Conservation (phyloP, 2,113 vertebrate genomes). For the Copsychus sechellarum region DNA sequence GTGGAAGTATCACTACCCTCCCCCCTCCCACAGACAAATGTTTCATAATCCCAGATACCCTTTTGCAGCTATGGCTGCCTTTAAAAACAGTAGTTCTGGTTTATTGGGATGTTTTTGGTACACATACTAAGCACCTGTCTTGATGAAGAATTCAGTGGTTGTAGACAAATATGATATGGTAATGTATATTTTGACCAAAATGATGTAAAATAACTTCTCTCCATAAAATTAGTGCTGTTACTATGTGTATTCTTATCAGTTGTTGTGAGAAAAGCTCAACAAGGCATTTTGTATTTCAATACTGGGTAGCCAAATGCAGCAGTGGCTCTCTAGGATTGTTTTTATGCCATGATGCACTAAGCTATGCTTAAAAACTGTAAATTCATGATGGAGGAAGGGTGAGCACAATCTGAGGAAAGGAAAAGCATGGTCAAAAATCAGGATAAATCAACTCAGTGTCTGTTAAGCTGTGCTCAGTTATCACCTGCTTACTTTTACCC, state of each 20-base stretch:
- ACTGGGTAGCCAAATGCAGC: neutral
- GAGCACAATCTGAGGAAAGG: neutral
- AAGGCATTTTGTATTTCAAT: neutral
- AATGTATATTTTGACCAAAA: neutral
- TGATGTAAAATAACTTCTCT: neutral
- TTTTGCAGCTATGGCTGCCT: neutral
- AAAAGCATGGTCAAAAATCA: neutral
- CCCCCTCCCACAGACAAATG: neutral
- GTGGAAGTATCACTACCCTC: neutral
- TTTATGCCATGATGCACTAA: neutral
- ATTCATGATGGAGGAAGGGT: neutral
- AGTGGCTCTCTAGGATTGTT: neutral
- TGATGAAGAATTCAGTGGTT: neutral
- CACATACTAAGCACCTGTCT: neutral
- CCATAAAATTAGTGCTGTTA: neutral
- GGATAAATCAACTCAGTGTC: neutral
- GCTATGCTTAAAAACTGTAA: neutral
- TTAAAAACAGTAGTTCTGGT: neutral
- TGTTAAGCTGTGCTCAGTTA: neutral
- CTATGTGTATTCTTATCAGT: neutral
- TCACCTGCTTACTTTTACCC: neutral
- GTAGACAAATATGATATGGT: neutral
- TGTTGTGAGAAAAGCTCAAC: neutral
- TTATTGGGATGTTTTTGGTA: neutral
- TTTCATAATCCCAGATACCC: neutral